phyloP scores from a whole-genome alignment of 2,113 vertebrate genomes.

The Felis chaus region DNA sequence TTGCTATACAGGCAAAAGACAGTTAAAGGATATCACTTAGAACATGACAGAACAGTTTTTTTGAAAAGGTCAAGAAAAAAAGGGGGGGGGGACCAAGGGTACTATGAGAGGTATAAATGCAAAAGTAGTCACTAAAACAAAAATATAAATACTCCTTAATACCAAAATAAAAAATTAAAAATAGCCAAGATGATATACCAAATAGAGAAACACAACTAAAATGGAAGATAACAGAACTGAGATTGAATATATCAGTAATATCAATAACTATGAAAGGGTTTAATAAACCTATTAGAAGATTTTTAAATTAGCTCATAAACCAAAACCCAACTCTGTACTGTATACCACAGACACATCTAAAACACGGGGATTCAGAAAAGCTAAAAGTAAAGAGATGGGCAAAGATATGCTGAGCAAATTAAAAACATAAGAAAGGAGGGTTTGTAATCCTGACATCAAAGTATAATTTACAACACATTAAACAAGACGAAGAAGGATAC shows the following conservation, averaged over 20 bases:
- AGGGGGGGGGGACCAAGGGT: neutral
- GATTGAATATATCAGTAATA: neutral
- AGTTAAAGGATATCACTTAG: neutral
- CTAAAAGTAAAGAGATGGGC: neutral
- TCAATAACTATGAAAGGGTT: neutral
- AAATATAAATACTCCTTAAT: neutral
- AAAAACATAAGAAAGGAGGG: neutral
- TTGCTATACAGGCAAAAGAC: neutral
- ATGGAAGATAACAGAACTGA: neutral
- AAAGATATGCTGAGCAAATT: neutral
- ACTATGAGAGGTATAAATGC: neutral
- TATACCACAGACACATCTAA: neutral
- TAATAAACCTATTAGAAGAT: neutral
- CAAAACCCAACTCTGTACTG: neutral
- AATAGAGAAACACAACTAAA: neutral
- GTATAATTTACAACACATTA: neutral
- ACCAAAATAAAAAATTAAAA: neutral
- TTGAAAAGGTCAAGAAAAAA: neutral
- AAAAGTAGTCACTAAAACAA: neutral
- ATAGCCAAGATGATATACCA: neutral
- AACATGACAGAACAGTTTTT: neutral
- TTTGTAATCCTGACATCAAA: neutral
- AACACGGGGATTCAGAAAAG: neutral
- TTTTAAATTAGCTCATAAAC: neutral
- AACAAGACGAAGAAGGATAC: neutral